Evolutionary conservation across 2,888 invertebrate species (phyloP), one percentile per base, ranked within the genome.

Genomic region (Metopia argyrocephala): DNA sequence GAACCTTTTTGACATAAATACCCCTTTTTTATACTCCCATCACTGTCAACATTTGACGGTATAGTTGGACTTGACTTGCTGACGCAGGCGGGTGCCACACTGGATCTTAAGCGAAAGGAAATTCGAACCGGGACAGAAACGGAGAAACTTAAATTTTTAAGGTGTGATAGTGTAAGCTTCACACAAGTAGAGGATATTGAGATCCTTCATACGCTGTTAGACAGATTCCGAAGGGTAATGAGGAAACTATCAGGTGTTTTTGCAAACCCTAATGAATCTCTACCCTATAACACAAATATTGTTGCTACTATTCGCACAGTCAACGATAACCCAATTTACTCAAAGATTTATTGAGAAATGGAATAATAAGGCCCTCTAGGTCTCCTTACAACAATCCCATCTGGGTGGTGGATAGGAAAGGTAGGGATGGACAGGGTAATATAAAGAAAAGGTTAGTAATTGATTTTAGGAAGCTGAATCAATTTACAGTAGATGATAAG

Each of bases 11-110:
- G 61, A 69, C 9, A 76, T 20, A 7, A 83, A 56, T 62, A 76
- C 28, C 15, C 50, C 15, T 83, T 84, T 75, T 75, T 81, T 59
- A 78, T 82, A 61, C 64, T 83, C 38, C 75, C 79, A 23, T 46
- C 66, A 48, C 65, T 82, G 21, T 68, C 38, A 48, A 78, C 82
- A 23, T 83, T 82, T 46, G 82, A 84, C 65, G 82, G 79, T 12
- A 83, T 82, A 45, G 62, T 83, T 38, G 83, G 81, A 15, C 64
- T 84, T 46, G 83, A 83, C 68, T 48, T 84, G 74, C 52, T 83
- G 61, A 83, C 73, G 48, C 73, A 78, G 61, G 52, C 66, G 21
- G 74, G 76, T 68, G 81, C 82, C 62, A 71, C 54, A 54, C 46
- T 82, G 28, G 66, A 79, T 65, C 78, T 85, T 5, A 69, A 78